Evolutionary conservation across 2,888 invertebrate species (phyloP), one percentile per base, ranked within the genome.

Genomic region (Phoenoteleia sp.): DNA sequence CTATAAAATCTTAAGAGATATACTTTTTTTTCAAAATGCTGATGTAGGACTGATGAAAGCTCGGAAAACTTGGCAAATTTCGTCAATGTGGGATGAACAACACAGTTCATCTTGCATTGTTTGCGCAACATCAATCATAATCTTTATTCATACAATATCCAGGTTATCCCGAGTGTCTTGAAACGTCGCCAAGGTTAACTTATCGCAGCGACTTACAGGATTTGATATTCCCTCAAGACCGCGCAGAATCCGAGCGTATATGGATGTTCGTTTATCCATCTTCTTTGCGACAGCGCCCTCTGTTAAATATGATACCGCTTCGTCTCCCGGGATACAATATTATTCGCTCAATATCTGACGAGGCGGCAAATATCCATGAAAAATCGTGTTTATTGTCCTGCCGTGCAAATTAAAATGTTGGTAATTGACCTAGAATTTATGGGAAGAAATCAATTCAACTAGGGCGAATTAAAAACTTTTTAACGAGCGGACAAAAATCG

Each of bases 131-230:
- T 67, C 74, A 64, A 80, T 84, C 86, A 88, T 87, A 87, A 88
- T 89, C 88, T 87, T 90, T 89, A 89, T 91, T 89, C 86, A 82
- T 80, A 86, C 25, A 42, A 58, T 71, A 75, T 47, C 49, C 56
- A 47, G 25, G 52, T 45, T 67, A 60, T 80, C 81, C 62, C 62
- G 54, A 81, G 74, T 84, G 52, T 58, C 67, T 82, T 76, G 76
- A 82, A 82, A 72, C 42, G 87, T 90, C 87, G 85, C 75, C 80
- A 84, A 47, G 84, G 87, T 88, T 89, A 89, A 91, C 87, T 90
- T 90, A 89, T 90, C 81, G 87, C 85, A 83, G 60, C 56, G 54
- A 56, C 60, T 64, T 64, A 66, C 58, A 69, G 49, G 64, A 71
- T 82, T 77, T 77, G 85, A 62, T 71, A 77, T 72, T 58, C 72